Evolutionary conservation across 2,888 invertebrate species (phyloP), one percentile per base, ranked within the genome.

Genomic region (Ypsolopha scabrella): DNA sequence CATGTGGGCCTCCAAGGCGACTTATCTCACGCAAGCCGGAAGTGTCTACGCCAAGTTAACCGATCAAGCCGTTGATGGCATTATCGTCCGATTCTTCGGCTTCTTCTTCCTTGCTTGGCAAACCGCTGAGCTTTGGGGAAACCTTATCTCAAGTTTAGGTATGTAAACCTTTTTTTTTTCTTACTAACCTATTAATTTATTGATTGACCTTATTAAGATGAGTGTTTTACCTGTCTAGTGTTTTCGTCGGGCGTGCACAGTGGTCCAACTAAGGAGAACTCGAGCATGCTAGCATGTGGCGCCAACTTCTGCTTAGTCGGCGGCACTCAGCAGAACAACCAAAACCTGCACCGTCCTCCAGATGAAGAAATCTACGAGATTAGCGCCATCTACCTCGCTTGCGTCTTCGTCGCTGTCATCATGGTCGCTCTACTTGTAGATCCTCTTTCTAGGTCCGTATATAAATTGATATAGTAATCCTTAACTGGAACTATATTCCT

Each of bases 51-150:
- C 98, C 11, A 94, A 94, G 69, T 85, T 96, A 55, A 94, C 94
- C 10, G 93, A 94, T 65, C 94, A 95, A 70, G 90, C 94, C 35
- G 92, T 95, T 51, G 96, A 97, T 73, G 96, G 95, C 14, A 95
- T 97, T 62, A 96, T 99, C 62, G 97, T 97, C 53, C 87, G 97
- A 67, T 98, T 99, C 90, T 99, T 99, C 80, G 99, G 99, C 45
- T 95, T 98, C 90, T 99, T 99, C 91, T 99, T 99, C 89, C 91
- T 98, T 64, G 95, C 98, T 59, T 98, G 98, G 93, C 98, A 98
- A 79, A 94, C 97, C 11, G 95, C 98, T 63, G 95, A 98, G 83
- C 91, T 98, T 48, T 96, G 97, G 94, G 98, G 98, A 70, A 98
- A 98, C 80, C 90, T 98, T 57, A 93, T 97, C 67, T 97, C 97